Evolutionary conservation across 2,888 invertebrate species (phyloP), one percentile per base, ranked within the genome.

Genomic region (Pammene aurita): DNA sequence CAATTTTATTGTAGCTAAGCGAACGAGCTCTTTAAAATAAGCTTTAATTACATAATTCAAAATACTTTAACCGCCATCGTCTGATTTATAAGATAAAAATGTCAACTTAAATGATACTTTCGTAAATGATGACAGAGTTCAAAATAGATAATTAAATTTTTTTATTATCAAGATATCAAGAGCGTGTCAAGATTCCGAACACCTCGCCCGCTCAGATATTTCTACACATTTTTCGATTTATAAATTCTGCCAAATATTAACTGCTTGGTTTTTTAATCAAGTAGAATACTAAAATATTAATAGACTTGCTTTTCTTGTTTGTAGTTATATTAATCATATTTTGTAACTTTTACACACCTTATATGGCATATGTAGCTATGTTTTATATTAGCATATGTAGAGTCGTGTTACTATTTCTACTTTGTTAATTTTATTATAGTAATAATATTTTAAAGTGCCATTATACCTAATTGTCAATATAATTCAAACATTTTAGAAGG

Each of bases 231-330:
- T 35, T 60, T 46, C 44, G n/a, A 7, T 34, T 46, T 14, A 18
- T 7, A 16, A n/a, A 38, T 35, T 48, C 61, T 16, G 61, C 48
- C 61, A 61, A 61, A 38, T 35, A 35, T 26, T n/a, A 34, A 46
- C 35, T n/a, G 61, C 48, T 61, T 35, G 35, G 48, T 61, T 50
- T 50, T 13, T 13, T 38, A 38, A 38, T 34, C 16, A 6, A 50
- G 16, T 16, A 48, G 48, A 14, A 10, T 38, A 38, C 26, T 62
- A n/a, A 52, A 62, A n/a, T 38, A 50, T 61, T 48, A n/a, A 48
- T 62, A 50, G 50, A 62, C 61, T 62, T 62, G 10, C 6, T 62
- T 62, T 62, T 38, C 16, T 50, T 48, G 44, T 50, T 61, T 50
- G 35, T 61, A 61, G 50, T 50, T 61, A 34, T 46, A 57, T 38